Base-by-base conservation (phyloP, 2,113 vertebrate species). In the Micronycteris hirsuta region DNA sequence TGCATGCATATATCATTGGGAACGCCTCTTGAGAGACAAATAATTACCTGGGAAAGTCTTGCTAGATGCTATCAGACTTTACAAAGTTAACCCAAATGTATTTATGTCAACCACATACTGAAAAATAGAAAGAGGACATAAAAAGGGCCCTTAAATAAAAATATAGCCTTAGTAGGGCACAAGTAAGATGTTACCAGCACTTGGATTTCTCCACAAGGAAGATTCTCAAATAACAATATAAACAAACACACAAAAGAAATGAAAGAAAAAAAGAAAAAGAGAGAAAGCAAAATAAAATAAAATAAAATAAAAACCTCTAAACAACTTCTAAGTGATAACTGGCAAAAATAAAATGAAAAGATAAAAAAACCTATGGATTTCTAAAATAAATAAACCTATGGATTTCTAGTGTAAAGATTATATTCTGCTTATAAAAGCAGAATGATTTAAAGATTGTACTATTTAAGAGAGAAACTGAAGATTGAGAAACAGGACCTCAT, bases 31-130 rank as follows among this genome's bases (percentile, higher is more conserved):
- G 65, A 96, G 89, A 98, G 97, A 96, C 92, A 98, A 98, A 97
- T 98, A 98, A 98, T 95, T 93, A 67, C 82, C 94, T 93, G 97
- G 86, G 96, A 56, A 98, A 98, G 95, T 97, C 89, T 94, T 97
- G 76, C 85, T 96, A 97, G 97, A 97, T 4, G 71, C 63, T 96
- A 97, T 98, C 96, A 96, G 92, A 38, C 68, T 88, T 22, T 70
- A 84, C 82, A 96, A 96, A 97, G 91, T 85, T 67, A 86, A 93
- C 78, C 68, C 63, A 97, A 86, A 24, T 0, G 0, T 56, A 96
- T 96, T 98, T 97, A 98, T 68, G 86, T 96, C 96, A 98, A 92
- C 61, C n/a, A 26, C 94, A 65, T 0, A 93, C 71, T 68, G 77
- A 74, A 96, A 96, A 88, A 95, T 78, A 92, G 74, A 94, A 97